Conservation (phyloP, 2,113 vertebrate species). For the Embiotoca jacksoni region DNA sequence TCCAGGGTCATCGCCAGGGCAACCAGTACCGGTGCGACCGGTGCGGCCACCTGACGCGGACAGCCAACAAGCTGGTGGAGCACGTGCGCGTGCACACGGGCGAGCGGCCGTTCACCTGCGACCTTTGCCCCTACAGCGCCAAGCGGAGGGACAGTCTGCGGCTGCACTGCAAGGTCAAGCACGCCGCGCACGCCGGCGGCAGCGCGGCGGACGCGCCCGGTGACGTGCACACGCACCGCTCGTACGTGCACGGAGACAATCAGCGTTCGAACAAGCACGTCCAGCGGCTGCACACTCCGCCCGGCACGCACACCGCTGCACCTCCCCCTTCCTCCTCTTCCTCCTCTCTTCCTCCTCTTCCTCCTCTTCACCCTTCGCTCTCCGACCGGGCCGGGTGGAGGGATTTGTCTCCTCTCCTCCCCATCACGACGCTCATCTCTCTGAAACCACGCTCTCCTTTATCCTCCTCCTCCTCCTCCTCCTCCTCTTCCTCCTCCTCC, state of each 20-base stretch:
- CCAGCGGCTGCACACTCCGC: conserved; percentile 79
- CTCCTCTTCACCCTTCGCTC: conserved; percentile 77
- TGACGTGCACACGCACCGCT: conserved; percentile 73
- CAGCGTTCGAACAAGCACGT: conserved; percentile 74
- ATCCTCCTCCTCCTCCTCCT: conserved; percentile 57
- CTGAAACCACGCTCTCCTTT: conserved; percentile 80
- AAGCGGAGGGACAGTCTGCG: conserved; percentile 99
- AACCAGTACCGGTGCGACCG: conserved; percentile 99
- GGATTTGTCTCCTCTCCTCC: conserved; percentile 95
- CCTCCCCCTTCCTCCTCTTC: conserved; percentile 80
- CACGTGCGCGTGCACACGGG: conserved; percentile 99
- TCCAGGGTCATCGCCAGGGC: conserved; percentile 96
- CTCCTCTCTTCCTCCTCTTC: conserved; percentile 83
- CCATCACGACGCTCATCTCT: conserved; percentile 89
- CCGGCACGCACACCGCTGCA: conserved; percentile 6
- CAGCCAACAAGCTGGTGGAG: conserved; percentile 99
- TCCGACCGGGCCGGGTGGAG: conserved; percentile 92
- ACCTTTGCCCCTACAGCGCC: conserved; percentile 99
- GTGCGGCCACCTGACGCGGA: conserved; percentile 99
- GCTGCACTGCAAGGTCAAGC: conserved; percentile 98
- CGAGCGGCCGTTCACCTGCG: conserved; percentile 98
- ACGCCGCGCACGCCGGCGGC: conserved; percentile 86
- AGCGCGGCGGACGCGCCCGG: background rate
- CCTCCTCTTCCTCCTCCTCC: conserved; percentile 67
- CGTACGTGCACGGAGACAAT: conserved; percentile 73